Conservation (phyloP, 1,140 invertebrate genomes). For the Matsumurasca onukii region DNA sequence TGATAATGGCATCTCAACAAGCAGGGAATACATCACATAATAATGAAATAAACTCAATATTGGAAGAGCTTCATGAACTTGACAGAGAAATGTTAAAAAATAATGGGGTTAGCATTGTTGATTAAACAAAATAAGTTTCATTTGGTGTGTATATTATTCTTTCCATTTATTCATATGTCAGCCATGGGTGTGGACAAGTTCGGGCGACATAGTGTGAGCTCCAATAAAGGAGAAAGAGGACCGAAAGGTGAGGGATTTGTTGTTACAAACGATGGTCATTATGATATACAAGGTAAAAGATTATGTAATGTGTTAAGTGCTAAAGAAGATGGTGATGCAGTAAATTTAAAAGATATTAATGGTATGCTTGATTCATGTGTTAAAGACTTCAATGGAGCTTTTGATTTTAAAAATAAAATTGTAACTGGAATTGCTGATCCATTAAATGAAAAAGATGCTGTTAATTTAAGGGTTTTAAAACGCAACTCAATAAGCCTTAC, state of each 20-base stretch:
- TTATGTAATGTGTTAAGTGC: background rate
- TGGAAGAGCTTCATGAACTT: conserved; percentile 6
- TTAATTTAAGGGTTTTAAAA: background rate
- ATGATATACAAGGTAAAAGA: conserved; percentile 3
- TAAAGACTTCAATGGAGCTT: background rate
- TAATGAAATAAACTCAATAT: conserved; percentile 3
- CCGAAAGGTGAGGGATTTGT: conserved; percentile 10
- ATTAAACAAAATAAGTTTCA: background rate
- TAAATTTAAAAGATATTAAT: background rate
- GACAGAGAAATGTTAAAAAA: no score
- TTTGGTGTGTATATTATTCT: background rate
- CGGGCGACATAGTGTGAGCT: background rate
- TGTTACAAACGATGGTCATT: conserved; percentile 1
- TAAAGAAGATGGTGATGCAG: background rate
- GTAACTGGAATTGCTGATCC: background rate
- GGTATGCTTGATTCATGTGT: background rate
- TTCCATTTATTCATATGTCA: background rate
- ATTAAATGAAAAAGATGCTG: background rate
- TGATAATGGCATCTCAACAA: background rate
- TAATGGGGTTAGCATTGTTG: no score
- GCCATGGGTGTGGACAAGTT: conserved; percentile 15
- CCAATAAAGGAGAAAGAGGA: background rate
- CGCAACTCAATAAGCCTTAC: no score
- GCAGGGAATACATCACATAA: background rate
- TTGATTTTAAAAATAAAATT: background rate